Conservation (phyloP, 2,113 vertebrate genomes). For the Tretioscincus oriximinensis region DNA sequence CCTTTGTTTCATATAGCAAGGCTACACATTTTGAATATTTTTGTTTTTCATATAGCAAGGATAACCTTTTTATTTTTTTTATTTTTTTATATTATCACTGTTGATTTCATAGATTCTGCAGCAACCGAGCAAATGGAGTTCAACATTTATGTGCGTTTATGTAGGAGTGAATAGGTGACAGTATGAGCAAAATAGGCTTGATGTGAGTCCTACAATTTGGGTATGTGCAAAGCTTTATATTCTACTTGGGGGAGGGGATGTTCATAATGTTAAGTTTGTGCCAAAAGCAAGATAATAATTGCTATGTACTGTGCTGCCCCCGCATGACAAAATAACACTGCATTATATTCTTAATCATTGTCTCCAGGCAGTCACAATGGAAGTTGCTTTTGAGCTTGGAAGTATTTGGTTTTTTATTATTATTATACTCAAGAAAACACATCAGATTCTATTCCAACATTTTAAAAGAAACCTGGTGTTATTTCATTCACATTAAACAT, state of each 20-base stretch:
- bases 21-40: not conserved
- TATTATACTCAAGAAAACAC: rapidly evolving
- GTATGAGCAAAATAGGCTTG: conserved; percentile 15
- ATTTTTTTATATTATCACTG: not conserved
- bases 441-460: not conserved
- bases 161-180: conserved; percentile 9
- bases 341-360: conserved; percentile 2
- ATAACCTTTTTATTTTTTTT: conserved; percentile 8
- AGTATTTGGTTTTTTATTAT: conserved; percentile 7
- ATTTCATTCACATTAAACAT: not conserved
- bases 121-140: conserved; percentile 10
- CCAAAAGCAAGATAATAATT: conserved; percentile 48
- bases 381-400: not conserved
- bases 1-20: not conserved
- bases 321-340: not conserved
- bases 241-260: conserved; percentile 28
- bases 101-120: conserved; percentile 3
- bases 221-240: conserved; percentile 43
- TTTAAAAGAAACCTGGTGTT: not conserved
- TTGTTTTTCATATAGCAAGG: not conserved
- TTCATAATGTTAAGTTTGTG: conserved; percentile 31
- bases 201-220: conserved; percentile 42
- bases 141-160: not conserved
- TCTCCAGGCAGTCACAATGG: not conserved
- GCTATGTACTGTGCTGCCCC: not conserved